Conservation (phyloP, 2,113 vertebrate species). For the Hippocampus barbouri region DNA sequence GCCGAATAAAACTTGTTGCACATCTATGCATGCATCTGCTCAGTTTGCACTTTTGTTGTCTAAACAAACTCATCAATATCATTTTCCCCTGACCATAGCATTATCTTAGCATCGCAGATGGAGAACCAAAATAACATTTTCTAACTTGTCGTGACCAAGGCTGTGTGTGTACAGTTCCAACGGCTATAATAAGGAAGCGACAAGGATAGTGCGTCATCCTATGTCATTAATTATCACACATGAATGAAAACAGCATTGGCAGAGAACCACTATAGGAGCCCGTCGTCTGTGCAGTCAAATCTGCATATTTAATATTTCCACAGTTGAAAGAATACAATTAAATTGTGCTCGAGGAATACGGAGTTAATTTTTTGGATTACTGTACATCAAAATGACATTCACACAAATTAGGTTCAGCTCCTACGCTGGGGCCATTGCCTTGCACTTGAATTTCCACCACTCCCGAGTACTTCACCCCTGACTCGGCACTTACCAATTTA, state of each 20-base stretch:
- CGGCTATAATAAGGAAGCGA: background rate
- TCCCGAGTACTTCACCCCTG: slow-evolving; percentile 19
- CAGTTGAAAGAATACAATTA: background rate
- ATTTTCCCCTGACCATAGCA: background rate
- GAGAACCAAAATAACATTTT: background rate
- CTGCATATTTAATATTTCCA: background rate
- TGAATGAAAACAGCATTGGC: too few species aligned
- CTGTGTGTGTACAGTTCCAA: background rate
- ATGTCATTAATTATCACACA: too few species aligned
- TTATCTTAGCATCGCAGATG: background rate
- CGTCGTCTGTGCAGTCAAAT: background rate
- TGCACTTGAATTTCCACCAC: slow-evolving; percentile 11
- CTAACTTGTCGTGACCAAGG: background rate
- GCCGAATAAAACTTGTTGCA: too few species aligned
- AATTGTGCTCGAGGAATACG: background rate
- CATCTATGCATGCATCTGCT: background rate
- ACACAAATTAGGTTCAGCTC: slow-evolving; percentile 11
- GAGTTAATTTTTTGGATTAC: slow-evolving; percentile 17
- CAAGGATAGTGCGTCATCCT: background rate
- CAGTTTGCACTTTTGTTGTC: background rate
- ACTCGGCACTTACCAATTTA: slow-evolving; percentile 31
- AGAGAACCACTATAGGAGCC: background rate
- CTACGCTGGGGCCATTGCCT: background rate
- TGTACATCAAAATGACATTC: background rate
- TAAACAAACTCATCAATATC: background rate